Conservation (phyloP, 2,888 invertebrate species). For the Antheraea assamensis region DNA sequence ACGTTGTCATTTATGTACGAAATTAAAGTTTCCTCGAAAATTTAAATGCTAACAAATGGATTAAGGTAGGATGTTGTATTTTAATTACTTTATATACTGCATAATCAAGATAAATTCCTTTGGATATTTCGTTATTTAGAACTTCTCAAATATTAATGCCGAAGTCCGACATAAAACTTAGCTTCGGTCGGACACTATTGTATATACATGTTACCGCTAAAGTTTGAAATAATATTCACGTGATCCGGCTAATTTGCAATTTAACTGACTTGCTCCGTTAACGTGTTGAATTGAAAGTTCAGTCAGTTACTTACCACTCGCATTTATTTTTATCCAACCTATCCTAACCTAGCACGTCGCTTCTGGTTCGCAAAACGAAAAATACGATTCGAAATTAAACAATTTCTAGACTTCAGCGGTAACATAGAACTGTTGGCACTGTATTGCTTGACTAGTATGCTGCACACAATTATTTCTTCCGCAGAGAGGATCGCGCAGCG, state of each 20-base stretch:
- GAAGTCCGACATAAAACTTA: neutral
- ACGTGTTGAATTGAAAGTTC: too few relatives aligned
- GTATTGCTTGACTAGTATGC: constrained; percentile 56
- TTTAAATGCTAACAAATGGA: neutral
- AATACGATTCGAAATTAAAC: too few relatives aligned
- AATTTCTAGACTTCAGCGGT: too few relatives aligned
- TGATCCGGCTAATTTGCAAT: too few relatives aligned
- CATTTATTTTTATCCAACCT: too few relatives aligned
- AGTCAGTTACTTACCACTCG: too few relatives aligned
- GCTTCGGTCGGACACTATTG: constrained; percentile 1
- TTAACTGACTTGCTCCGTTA: too few relatives aligned
- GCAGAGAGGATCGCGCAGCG: constrained; percentile 52
- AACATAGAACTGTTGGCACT: constrained; percentile 23
- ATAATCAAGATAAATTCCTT: neutral
- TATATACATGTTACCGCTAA: neutral
- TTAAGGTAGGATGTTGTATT: neutral
- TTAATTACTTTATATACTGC: too few relatives aligned
- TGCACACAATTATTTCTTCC: constrained; percentile 55
- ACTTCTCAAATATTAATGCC: neutral
- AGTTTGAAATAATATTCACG: too few relatives aligned
- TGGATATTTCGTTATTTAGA: neutral
- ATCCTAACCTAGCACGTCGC: too few relatives aligned
- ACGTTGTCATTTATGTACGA: neutral
- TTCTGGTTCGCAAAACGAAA: too few relatives aligned
- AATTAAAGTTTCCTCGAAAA: neutral